A percentile compares a stretch with the other conserved stretches of the same genome.
These are phyloP conservation scores for Garrulus glandarius DNA, from an alignment of 2,797 vertebrate species.

Conservation along the genomic window DNA sequence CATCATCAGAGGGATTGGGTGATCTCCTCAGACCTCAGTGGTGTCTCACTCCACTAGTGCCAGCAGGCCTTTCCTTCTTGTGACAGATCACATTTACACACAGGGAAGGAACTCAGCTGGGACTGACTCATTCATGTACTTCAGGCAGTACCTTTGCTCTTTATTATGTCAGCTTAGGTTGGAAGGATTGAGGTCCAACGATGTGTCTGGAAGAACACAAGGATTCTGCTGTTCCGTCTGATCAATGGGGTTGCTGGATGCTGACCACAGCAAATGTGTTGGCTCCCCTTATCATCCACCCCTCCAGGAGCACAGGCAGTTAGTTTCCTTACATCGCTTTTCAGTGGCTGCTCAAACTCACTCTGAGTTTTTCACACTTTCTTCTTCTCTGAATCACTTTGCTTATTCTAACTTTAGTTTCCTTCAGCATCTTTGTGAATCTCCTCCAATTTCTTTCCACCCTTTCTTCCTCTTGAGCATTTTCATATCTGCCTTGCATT, in stretches of 20 bases:
- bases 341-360: not conserved
- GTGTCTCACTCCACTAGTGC: not conserved
- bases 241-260: not conserved
- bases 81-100: not conserved
- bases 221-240: not conserved
- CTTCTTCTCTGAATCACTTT: not conserved
- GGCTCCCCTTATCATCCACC: not conserved
- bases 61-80: not conserved
- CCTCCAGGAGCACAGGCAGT: accelerated
- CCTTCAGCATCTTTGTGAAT: not conserved
- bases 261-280: accelerated
- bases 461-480: not conserved
- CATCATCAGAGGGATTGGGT: accelerated
- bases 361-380: not conserved
- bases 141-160: not conserved
- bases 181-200: not conserved
- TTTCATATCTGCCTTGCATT: not conserved
- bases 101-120: not conserved
- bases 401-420: not conserved
- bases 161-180: not conserved
- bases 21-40: not conserved
- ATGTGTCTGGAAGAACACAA: not conserved
- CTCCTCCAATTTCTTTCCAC: not conserved
- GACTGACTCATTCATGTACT: not conserved
- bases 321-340: not conserved